These are phyloP conservation scores for Polymixis flavicincta DNA, from an alignment of 2,888 invertebrate species.

Conservation along the genomic window DNA sequence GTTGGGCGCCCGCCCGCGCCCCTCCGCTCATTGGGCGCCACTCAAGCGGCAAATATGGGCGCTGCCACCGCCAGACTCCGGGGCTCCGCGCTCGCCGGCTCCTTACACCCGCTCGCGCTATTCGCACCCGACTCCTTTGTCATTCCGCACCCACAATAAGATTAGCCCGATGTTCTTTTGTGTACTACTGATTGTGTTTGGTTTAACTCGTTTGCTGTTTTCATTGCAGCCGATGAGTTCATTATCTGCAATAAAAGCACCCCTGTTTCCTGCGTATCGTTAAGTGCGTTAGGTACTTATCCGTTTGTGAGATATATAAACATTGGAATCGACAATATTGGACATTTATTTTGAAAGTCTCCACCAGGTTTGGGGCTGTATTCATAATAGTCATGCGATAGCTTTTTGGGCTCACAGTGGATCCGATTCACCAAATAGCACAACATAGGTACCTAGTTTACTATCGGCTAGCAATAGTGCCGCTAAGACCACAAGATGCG, in stretches of 20 bases:
- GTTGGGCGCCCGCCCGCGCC: conserved; percentile 72
- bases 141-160: conserved; percentile 81
- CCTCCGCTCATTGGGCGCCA: conserved; percentile 78
- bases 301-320: conserved; percentile 40
- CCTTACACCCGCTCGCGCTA: conserved; percentile 66
- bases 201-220: conserved; percentile 84
- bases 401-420: background rate
- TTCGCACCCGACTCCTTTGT: conserved; percentile 76
- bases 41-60: conserved; percentile 88
- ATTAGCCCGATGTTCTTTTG: conserved; percentile 86
- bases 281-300: conserved; percentile 55
- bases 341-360: conserved; percentile 16
- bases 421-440: background rate
- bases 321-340: conserved; percentile 21
- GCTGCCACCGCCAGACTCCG: conserved; percentile 84
- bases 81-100: conserved; percentile 75
- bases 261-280: conserved; percentile 46
- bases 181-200: conserved; percentile 81
- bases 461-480: too few relatives aligned
- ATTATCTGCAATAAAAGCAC: conserved; percentile 64
- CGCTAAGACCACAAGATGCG: background rate
- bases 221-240: conserved; percentile 63
- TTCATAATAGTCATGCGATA: background rate
- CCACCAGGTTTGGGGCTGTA: background rate
- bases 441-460: background rate